Evolutionary conservation across 2,797 vertebrate species (phyloP).

Genomic region (Yasuhikotakia modesta): DNA sequence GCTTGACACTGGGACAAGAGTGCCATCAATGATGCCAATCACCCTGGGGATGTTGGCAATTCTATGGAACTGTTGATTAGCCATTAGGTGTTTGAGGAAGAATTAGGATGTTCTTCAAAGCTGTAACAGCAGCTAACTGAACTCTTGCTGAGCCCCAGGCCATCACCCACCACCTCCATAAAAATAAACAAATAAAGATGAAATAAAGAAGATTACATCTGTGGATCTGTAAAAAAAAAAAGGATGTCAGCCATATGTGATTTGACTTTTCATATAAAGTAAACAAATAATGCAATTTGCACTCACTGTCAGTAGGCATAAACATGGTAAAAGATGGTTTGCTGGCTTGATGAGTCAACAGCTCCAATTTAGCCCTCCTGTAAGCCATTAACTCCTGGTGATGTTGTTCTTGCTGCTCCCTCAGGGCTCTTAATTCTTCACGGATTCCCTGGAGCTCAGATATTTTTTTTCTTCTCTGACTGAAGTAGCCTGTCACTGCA

Average conservation of each 20-base stretch:
- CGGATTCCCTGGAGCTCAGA: background rate
- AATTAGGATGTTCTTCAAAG: background rate
- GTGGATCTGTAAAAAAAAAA: background rate
- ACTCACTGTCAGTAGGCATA: background rate
- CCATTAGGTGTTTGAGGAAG: background rate
- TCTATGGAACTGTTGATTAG: background rate
- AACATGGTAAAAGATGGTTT: background rate
- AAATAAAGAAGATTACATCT: no score
- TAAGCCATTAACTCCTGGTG: background rate
- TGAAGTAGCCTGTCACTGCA: background rate
- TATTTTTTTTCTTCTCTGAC: background rate
- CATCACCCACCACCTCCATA: slow-evolving; percentile 6
- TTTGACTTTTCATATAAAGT: background rate
- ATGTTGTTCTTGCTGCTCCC: background rate
- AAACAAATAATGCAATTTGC: background rate
- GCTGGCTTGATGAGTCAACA: background rate
- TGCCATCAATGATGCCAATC: no score
- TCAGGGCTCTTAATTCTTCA: background rate
- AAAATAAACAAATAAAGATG: background rate
- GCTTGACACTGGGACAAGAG: no score
- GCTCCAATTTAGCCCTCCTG: background rate
- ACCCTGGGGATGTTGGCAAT: no score
- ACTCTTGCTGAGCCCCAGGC: slow-evolving; percentile 2
- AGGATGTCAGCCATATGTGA: background rate
- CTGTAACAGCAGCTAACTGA: background rate